phyloP scores from a whole-genome alignment of 1,140 invertebrate species.

The Pinna nobilis region DNA sequence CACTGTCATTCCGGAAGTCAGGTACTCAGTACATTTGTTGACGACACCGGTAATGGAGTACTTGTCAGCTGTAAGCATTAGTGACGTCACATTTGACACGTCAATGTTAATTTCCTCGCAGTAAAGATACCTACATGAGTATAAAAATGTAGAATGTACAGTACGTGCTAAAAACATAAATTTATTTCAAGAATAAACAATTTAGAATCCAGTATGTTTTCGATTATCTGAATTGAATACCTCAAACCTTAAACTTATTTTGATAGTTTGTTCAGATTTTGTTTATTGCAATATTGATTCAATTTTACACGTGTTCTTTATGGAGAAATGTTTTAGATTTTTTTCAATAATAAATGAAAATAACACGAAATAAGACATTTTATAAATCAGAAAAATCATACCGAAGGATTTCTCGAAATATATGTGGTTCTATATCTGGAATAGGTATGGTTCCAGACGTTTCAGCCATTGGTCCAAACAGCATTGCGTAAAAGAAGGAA shows the following conservation, averaged over 20 bases:
- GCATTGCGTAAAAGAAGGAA: conserved; percentile 90
- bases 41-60: background rate
- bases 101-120: background rate
- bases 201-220: background rate
- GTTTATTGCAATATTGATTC: too few relatives aligned
- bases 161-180: background rate
- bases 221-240: background rate
- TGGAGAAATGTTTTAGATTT: background rate
- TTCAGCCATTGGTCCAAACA: conserved; percentile 81
- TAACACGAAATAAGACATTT: background rate
- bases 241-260: background rate
- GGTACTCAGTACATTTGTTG: background rate
- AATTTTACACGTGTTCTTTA: too few relatives aligned
- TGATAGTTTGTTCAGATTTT: too few relatives aligned
- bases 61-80: background rate
- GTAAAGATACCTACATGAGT: background rate
- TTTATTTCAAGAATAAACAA: background rate
- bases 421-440: conserved; percentile 86
- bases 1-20: background rate
- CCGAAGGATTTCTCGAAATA: conserved; percentile 73
- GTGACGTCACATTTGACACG: background rate
- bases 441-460: conserved; percentile 83
- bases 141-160: background rate
- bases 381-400: conserved; percentile 73
- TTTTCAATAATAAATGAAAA: background rate